Evolutionary conservation across 2,888 invertebrate genomes (phyloP), one percentile per base, ranked within the genome.

Genomic region (Ichneumoninae sp.): DNA sequence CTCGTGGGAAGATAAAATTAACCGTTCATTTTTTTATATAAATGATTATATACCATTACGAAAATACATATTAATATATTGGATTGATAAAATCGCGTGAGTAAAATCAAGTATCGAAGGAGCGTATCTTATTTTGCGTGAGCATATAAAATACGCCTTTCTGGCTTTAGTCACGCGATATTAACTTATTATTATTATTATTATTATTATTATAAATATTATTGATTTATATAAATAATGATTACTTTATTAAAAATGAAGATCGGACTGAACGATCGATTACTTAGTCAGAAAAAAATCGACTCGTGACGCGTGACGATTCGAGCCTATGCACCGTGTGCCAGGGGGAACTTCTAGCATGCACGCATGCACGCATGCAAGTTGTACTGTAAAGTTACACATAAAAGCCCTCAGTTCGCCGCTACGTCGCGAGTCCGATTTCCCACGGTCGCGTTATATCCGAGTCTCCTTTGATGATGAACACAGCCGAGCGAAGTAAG

Each of bases 371-470:
- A 40, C 10, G 40, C 19, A 40, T 66, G 40, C n/a, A 40, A 22
- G 22, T 19, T n/a, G 57, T 22, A 66, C 19, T 40, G 66, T 19
- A 40, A 36, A 66, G 36, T 19, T 22, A 40, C 36, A 66, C 40
- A n/a, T n/a, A 66, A 66, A n/a, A 66, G 66, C 40, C 36, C 19
- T 10, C 16, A 40, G 19, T 30, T 16, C 19, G 66, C 19, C 66
- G 66, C 40, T 40, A 40, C 66, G 40, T 36, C 40, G 66, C 22
- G 19, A 44, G 66, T 22, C 66, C 52, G 72, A 82, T 83, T 87
- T 87, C 87, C 87, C 87, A 87, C 87, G 87, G 82, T 87, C 76
- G 82, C 86, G 84, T 85, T 86, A 87, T 83, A 86, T 85, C 80
- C 86, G 83, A 85, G 80, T 85, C 83, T 80, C 70, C 76, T 84